Conservation (phyloP, 2,113 vertebrate genomes). For the Rhegmatorhina hoffmannsi region DNA sequence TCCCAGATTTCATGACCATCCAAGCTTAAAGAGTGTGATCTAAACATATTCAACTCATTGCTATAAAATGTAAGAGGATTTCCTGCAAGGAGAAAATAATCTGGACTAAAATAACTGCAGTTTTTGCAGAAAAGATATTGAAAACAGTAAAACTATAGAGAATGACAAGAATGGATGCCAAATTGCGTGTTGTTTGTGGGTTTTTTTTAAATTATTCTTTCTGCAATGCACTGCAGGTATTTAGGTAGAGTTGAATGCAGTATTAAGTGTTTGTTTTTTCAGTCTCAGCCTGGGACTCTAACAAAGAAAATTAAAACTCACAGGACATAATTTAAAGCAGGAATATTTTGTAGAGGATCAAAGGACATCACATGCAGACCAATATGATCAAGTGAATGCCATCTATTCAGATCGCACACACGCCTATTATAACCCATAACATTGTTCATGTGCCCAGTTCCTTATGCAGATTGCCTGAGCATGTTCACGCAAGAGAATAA, state of each 20-base stretch:
- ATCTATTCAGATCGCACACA: no score
- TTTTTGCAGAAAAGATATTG: not conserved
- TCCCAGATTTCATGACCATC: not conserved
- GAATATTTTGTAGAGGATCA: no score
- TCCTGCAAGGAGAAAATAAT: not conserved
- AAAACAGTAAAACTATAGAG: not conserved
- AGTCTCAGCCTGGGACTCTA: slow-evolving; percentile 4
- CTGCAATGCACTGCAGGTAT: not conserved
- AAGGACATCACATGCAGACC: no score
- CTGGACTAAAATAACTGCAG: not conserved
- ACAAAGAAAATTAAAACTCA: slow-evolving; percentile 47
- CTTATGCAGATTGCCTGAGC: no score
- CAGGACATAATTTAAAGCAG: not conserved
- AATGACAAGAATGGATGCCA: not conserved
- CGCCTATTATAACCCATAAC: no score
- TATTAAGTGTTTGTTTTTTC: slow-evolving; percentile 15
- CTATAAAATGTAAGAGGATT: not conserved
- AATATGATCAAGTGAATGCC: no score
- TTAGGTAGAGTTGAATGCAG: not conserved
- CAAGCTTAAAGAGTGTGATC: not conserved
- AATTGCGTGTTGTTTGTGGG: not conserved
- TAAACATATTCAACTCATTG: not conserved
- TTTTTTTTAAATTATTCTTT: not conserved
- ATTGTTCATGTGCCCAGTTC: no score
- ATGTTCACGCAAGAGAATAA: no score